These are phyloP conservation scores for Tortrix viridana DNA, from an alignment of 2,888 invertebrate genomes.

Conservation along the genomic window DNA sequence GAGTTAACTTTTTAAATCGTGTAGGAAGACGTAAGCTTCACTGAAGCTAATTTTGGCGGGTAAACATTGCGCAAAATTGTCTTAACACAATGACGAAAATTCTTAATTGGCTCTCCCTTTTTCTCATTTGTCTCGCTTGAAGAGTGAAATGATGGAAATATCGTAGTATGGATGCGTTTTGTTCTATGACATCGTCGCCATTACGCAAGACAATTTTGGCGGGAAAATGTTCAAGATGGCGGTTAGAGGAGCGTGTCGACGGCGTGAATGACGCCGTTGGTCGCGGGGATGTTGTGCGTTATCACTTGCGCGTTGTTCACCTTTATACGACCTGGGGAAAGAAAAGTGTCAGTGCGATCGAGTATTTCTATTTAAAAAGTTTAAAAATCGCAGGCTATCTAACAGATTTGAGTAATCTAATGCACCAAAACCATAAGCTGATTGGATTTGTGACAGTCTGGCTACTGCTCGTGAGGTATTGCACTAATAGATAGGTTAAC, in stretches of 20 bases:
- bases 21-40: conserved; percentile 55
- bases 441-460: no score
- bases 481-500: no score
- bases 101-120: neutral
- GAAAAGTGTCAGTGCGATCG: neutral
- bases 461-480: no score
- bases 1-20: conserved; percentile 35
- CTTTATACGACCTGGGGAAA: conserved; percentile 89
- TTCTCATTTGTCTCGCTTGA: no score
- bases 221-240: conserved; percentile 32
- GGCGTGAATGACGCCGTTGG: conserved; percentile 94
- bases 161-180: neutral
- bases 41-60: conserved; percentile 63
- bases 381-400: no score
- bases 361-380: neutral
- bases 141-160: no score
- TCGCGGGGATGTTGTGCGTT: conserved; percentile 93
- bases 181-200: conserved; percentile 4
- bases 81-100: neutral
- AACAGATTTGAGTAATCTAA: no score
- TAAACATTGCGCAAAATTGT: conserved; percentile 22
- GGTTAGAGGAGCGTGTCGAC: conserved; percentile 85
- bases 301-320: conserved; percentile 92
- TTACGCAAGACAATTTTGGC: conserved; percentile 24
- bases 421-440: no score